phyloP scores from a whole-genome alignment of 2,113 vertebrate species.

The Pseudopodoces humilis region DNA sequence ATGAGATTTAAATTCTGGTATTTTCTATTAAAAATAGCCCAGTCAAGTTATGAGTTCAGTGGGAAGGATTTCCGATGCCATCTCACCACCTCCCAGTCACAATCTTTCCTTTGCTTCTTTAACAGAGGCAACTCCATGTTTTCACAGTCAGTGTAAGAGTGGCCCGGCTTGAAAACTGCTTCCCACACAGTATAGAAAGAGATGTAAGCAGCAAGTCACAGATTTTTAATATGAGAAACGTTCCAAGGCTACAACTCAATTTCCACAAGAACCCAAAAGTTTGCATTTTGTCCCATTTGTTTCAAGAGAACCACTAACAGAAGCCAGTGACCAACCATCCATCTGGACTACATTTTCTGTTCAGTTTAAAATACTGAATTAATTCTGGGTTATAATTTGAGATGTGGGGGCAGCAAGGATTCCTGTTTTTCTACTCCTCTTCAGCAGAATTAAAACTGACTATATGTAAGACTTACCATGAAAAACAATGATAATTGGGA shows the following conservation, averaged over 20 bases:
- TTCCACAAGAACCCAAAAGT: background rate
- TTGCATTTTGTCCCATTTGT: background rate
- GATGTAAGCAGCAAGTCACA: background rate
- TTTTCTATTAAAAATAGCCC: background rate
- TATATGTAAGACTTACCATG: background rate
- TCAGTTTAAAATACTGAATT: background rate
- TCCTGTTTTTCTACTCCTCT: background rate
- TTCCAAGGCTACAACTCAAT: background rate
- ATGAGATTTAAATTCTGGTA: background rate
- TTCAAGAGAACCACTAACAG: background rate
- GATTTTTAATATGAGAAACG: background rate
- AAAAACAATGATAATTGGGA: background rate
- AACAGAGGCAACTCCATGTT: background rate
- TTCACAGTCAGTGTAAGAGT: background rate
- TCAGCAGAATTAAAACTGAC: background rate
- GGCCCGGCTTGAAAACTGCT: background rate
- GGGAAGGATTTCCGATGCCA: background rate
- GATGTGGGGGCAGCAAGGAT: background rate
- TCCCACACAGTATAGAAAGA: background rate
- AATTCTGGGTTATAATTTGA: background rate
- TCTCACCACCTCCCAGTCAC: background rate
- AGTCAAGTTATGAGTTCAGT: background rate
- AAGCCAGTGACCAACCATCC: background rate
- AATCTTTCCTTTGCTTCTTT: background rate
- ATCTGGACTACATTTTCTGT: background rate